phyloP scores from a whole-genome alignment of 2,888 invertebrate genomes.

The Eledona agricola region DNA sequence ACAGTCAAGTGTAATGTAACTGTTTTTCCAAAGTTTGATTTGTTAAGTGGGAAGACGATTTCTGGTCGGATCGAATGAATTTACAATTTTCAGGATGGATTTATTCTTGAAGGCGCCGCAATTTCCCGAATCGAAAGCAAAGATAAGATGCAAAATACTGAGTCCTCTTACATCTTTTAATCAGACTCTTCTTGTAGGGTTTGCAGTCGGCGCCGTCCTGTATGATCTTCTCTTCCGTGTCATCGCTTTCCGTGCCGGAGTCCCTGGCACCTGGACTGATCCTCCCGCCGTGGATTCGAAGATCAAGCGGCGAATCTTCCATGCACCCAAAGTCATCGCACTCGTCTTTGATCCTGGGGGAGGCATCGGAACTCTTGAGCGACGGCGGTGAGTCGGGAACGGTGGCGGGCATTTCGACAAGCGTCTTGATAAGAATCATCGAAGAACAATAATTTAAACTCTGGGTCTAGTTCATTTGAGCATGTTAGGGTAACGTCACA shows the following conservation, averaged over 20 bases:
- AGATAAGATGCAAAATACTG: slow-evolving; percentile 4
- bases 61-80: no score
- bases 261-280: slow-evolving; percentile 64
- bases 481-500: slow-evolving; percentile 5
- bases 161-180: slow-evolving; percentile 89
- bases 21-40: no score
- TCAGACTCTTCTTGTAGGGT: slow-evolving; percentile 91
- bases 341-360: slow-evolving; percentile 49
- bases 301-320: slow-evolving; percentile 72
- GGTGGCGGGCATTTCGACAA: slow-evolving; percentile 47
- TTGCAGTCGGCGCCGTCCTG: slow-evolving; percentile 66
- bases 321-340: slow-evolving; percentile 60
- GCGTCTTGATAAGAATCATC: slow-evolving; percentile 48
- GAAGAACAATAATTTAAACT: slow-evolving; percentile 4
- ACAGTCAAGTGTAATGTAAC: no score
- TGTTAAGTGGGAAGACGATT: no score
- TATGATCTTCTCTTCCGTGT: slow-evolving; percentile 70
- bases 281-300: slow-evolving; percentile 71
- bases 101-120: no score
- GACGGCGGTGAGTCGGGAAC: slow-evolving; percentile 44
- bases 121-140: no score
- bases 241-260: slow-evolving; percentile 83
- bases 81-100: no score
- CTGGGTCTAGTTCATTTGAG: slow-evolving; percentile 5
- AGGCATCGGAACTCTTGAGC: slow-evolving; percentile 42